Percentiles rank a stretch among this genome's conserved stretches.
phyloP scores from a whole-genome alignment of 2,888 invertebrate genomes.

The Chorisops tibialis region DNA sequence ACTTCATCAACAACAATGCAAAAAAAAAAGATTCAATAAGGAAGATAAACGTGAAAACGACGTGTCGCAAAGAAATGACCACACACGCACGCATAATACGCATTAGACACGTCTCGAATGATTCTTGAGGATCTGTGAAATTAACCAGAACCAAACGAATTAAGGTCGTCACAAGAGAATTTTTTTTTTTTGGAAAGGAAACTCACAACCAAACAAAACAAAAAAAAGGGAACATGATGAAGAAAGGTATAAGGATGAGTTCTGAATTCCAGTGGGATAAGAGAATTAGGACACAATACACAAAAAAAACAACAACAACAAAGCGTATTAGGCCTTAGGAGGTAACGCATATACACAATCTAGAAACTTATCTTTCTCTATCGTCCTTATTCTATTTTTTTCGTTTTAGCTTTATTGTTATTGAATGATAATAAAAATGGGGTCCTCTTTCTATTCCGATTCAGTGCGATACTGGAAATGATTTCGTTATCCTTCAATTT shows the following conservation, averaged over 20 bases:
- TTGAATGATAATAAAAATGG: too few species aligned
- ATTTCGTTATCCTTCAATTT: too few species aligned
- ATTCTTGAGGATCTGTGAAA: slow-evolving; percentile 20
- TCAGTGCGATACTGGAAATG: too few species aligned
- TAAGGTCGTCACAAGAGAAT: not conserved
- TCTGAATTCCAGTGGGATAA: too few species aligned
- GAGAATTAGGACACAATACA: too few species aligned
- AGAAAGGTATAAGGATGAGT: not conserved
- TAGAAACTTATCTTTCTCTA: too few species aligned
- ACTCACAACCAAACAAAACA: too few species aligned
- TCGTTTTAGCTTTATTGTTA: too few species aligned
- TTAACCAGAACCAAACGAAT: slow-evolving; percentile 18
- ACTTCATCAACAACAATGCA: slow-evolving; percentile 5
- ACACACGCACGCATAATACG: slow-evolving; percentile 3
- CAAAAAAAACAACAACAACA: not conserved
- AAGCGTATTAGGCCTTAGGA: not conserved
- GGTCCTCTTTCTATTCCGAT: too few species aligned
- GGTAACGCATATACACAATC: too few species aligned
- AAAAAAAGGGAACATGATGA: not conserved
- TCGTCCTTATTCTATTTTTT: too few species aligned
- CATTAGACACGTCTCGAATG: slow-evolving; percentile 1
- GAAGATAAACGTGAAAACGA: slow-evolving; percentile 21
- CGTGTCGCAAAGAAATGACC: slow-evolving; percentile 3
- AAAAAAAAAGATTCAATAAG: slow-evolving; percentile 12
- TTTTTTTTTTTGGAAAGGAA: not conserved